Evolutionary conservation across 2,888 invertebrate genomes (phyloP), one percentile per base, ranked within the genome.

Genomic region (Crepidodera aurea): DNA sequence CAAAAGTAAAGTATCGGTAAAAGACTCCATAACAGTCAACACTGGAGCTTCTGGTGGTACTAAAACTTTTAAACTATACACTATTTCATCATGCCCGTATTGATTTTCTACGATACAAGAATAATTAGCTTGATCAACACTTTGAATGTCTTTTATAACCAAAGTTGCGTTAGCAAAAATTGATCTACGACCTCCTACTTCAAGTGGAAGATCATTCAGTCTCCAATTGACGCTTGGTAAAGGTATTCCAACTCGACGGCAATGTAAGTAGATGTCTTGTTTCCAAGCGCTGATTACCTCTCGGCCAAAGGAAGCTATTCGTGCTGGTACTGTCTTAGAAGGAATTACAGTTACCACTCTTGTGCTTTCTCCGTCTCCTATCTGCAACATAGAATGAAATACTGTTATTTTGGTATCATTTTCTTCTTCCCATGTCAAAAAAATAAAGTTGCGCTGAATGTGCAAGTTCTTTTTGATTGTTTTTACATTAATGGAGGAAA

Each of bases 41-140:
- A 89, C 86, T 1, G 96, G 95, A 0, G 94, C 90, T 65, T 92
- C 92, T 0, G 95, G 96, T 2, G 95, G 94, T 53, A 94, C 93
- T 81, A 89, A 84, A 51, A 89, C 88, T 71, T 87, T 88, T 16
- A 92, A 85, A 60, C 87, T 87, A 79, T 94, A 94, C 0, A 90
- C 87, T 64, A 94, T 92, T 73, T 91, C 90, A 79, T 94, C 94
- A 57, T 87, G 87, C 1, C 94, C 94, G 81, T 92, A 89, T 7
- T 86, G 85, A 78, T 96, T 96, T 75, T 93, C 92, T 0, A 94
- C 94, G 29, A 86, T 83, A 77, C 96, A 96, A 0, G 94, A 93
- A 80, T 95, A 96, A 82, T 95, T 95, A 10, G 93, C 94, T 70
- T 91, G 91, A 80, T 96, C 95, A 16, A 88, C 87, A 69, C 89